Conservation (phyloP, 2,113 vertebrate species). For the Entomyzon cyanotis region DNA sequence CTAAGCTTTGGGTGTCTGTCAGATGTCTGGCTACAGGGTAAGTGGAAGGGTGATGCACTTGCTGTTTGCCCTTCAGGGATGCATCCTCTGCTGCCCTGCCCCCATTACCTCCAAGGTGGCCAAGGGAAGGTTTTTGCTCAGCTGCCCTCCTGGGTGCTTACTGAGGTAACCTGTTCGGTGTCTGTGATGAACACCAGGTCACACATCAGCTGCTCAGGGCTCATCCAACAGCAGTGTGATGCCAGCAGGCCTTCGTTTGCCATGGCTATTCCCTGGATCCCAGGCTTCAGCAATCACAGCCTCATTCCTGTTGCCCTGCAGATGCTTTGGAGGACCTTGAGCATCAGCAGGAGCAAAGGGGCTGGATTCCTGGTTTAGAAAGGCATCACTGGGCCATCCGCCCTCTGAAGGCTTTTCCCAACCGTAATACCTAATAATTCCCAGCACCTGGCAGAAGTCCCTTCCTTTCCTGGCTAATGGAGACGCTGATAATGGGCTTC, state of each 20-base stretch:
- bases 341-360: not conserved
- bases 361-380: not conserved
- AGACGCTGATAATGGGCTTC: not conserved
- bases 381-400: not conserved
- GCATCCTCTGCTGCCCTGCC: not conserved
- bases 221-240: not conserved
- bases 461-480: not conserved
- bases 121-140: not conserved
- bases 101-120: not conserved
- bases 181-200: not conserved
- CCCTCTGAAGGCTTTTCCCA: not conserved
- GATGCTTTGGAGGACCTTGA: not conserved
- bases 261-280: not conserved
- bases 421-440: not conserved
- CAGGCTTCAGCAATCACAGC: not conserved
- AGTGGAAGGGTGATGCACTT: not conserved
- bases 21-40: not conserved
- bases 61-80: not conserved
- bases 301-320: not conserved
- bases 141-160: accelerated
- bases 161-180: not conserved
- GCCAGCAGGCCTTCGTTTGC: not conserved
- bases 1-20: not conserved
- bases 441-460: not conserved
- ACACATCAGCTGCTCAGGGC: not conserved